These are phyloP conservation scores for Sphaerophoria taeniata DNA, from an alignment of 2,888 invertebrate genomes.

Conservation along the genomic window DNA sequence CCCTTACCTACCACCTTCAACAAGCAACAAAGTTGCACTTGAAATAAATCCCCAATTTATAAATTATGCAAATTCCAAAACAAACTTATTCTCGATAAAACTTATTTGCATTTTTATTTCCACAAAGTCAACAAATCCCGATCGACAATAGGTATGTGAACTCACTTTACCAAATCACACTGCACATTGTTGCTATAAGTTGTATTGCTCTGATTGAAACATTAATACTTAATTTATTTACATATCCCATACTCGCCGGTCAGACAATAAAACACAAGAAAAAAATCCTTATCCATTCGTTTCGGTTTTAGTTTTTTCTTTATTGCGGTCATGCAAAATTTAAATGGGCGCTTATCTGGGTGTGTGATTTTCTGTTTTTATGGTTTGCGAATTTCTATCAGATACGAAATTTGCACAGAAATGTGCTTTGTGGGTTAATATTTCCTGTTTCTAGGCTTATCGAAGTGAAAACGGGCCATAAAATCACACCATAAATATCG, in stretches of 20 bases:
- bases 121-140: neutral
- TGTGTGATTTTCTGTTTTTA: constrained; percentile 1
- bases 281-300: neutral
- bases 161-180: constrained; percentile 5
- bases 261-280: neutral
- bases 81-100: neutral
- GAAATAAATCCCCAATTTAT: neutral
- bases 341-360: neutral
- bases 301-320: neutral
- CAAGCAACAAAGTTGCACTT: neutral
- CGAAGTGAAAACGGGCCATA: neutral
- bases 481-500: constrained; percentile 55
- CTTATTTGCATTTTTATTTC: constrained; percentile 2
- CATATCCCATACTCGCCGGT: neutral
- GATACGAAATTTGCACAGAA: constrained; percentile 11
- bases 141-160: neutral
- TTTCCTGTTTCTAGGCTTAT: neutral
- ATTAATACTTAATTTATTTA: constrained; percentile 5
- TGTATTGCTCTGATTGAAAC: neutral
- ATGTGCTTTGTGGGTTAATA: constrained; percentile 5
- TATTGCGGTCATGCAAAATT: neutral
- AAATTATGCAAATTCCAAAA: constrained; percentile 4
- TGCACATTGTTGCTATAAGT: constrained; percentile 4
- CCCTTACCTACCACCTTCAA: no score
- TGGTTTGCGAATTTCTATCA: constrained; percentile 17